Conservation (phyloP, 2,113 vertebrate genomes). For the Solea senegalensis region DNA sequence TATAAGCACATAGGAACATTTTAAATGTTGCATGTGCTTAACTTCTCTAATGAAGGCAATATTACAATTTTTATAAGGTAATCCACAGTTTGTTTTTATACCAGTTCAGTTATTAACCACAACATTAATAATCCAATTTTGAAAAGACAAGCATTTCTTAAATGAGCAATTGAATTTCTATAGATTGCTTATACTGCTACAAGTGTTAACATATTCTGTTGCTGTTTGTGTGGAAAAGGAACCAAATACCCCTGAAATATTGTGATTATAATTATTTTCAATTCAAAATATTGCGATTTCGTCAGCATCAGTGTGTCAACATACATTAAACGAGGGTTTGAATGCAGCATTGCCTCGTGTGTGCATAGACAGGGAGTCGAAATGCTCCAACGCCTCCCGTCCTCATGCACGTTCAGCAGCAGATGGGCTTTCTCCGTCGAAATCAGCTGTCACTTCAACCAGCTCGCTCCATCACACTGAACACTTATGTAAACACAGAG, state of each 20-base stretch:
- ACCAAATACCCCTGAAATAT: background rate
- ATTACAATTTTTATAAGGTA: background rate
- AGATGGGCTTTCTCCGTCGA: conserved; percentile 66
- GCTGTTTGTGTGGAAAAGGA: background rate
- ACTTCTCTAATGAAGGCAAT: background rate
- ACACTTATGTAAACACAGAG: conserved; percentile 73
- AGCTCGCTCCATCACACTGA: conserved; percentile 59
- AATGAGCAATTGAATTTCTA: too few species aligned
- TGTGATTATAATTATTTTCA: background rate
- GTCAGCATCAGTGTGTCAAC: background rate
- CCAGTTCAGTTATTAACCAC: too few species aligned
- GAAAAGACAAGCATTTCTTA: too few species aligned
- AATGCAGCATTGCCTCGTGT: conserved; percentile 5
- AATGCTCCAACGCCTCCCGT: conserved; percentile 30
- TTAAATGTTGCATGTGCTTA: background rate
- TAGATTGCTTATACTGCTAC: too few species aligned
- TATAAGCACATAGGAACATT: background rate
- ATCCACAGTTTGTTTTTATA: background rate
- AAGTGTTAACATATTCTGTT: too few species aligned
- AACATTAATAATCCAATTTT: background rate
- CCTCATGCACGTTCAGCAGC: conserved; percentile 49
- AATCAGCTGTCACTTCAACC: conserved; percentile 65
- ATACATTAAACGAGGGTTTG: background rate
- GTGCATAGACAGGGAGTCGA: conserved; percentile 16
- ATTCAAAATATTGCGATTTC: background rate